phyloP scores from a whole-genome alignment of 2,888 invertebrate genomes.

The Sepioteuthis lessoniana region DNA sequence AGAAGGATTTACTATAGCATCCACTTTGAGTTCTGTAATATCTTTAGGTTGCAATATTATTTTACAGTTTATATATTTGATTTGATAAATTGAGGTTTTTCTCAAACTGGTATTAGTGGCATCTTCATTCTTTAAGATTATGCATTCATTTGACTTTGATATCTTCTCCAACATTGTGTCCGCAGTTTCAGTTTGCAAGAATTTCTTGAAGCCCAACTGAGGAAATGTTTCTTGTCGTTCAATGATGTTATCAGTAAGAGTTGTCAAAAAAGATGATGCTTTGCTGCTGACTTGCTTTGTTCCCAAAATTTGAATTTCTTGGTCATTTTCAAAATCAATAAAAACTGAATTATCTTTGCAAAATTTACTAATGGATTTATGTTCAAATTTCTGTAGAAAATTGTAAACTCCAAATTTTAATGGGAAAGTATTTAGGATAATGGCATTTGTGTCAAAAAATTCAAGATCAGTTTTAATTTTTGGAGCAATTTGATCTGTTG shows the following conservation, averaged over 20 bases:
- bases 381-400: slow-evolving; percentile 53
- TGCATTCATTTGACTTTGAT: slow-evolving; percentile 45
- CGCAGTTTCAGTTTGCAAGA: slow-evolving; percentile 50
- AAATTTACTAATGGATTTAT: slow-evolving; percentile 51
- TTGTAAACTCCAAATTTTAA: slow-evolving; percentile 49
- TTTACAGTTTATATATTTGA: background rate
- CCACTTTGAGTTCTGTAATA: slow-evolving; percentile 53
- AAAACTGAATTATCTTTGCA: background rate
- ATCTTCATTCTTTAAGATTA: slow-evolving; percentile 42
- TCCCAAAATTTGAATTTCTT: slow-evolving; percentile 46
- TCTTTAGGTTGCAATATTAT: slow-evolving; percentile 49
- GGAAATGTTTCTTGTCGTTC: slow-evolving; percentile 49
- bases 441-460: slow-evolving; percentile 54
- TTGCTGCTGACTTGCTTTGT: slow-evolving; percentile 49
- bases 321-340: background rate
- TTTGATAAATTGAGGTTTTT: slow-evolving; percentile 41
- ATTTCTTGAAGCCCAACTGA: slow-evolving; percentile 51
- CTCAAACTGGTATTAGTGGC: background rate
- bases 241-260: slow-evolving; percentile 44
- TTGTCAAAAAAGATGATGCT: background rate
- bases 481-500: background rate
- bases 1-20: slow-evolving; percentile 60
- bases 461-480: slow-evolving; percentile 48
- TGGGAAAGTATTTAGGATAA: slow-evolving; percentile 49
- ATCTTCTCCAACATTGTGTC: slow-evolving; percentile 47